A percentile compares a stretch with the other conserved stretches of the same genome.
These are phyloP conservation scores for Sebastes itinus DNA, from an alignment of 2,797 vertebrate genomes.

Conservation along the genomic window DNA sequence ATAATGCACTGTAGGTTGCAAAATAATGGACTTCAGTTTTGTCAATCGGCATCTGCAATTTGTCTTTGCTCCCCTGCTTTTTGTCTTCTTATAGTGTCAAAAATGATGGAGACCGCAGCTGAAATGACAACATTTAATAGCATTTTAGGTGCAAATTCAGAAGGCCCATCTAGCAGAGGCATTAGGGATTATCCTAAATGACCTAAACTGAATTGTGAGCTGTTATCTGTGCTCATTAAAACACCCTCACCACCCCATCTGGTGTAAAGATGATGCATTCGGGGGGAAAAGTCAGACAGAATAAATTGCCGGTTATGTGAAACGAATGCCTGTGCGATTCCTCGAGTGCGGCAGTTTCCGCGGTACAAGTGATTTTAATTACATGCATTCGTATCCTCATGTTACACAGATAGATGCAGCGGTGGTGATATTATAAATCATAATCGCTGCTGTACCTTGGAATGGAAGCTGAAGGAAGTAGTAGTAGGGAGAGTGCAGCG, in stretches of 20 bases:
- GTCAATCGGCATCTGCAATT: neutral
- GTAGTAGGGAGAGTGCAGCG: neutral
- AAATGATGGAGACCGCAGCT: neutral
- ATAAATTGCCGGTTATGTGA: conserved; percentile 1
- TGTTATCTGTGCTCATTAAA: conserved; percentile 36
- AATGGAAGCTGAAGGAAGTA: neutral
- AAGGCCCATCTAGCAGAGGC: neutral
- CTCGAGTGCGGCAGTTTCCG: conserved; percentile 7
- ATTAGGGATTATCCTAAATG: conserved; percentile 9
- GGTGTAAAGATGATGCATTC: neutral
- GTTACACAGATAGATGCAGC: conserved; percentile 2
- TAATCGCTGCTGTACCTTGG: neutral
- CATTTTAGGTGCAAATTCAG: neutral
- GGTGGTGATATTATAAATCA: neutral
- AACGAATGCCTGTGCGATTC: neutral
- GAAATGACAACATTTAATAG: neutral
- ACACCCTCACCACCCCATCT: neutral
- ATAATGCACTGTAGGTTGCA: neutral
- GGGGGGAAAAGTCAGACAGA: neutral
- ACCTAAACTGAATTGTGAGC: neutral
- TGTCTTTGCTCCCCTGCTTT: neutral
- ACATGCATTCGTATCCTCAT: conserved; percentile 7
- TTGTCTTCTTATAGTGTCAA: neutral
- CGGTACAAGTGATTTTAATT: conserved; percentile 23
- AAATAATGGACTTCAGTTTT: neutral